phyloP scores from a whole-genome alignment of 2,113 vertebrate genomes.

The Girardinichthys multiradiatus region DNA sequence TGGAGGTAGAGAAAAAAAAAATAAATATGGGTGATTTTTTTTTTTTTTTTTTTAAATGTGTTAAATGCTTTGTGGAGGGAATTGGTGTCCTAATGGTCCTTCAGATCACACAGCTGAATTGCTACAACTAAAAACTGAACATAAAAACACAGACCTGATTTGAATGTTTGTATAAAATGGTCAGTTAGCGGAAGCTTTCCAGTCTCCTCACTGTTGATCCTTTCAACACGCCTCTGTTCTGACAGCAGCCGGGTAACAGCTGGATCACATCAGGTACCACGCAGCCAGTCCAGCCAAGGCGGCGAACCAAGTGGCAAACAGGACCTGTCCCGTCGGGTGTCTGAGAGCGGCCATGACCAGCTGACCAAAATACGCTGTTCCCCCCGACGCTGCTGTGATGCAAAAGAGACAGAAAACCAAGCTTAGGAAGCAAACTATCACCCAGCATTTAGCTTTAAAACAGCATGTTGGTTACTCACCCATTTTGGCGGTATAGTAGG shows the following conservation, averaged over 20 bases:
- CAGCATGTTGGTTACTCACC: constrained; percentile 70
- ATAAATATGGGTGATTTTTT: neutral
- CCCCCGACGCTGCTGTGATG: constrained; percentile 73
- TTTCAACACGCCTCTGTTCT: neutral
- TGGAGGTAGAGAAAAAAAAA: constrained; percentile 48
- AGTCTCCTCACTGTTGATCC: constrained; percentile 14
- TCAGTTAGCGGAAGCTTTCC: constrained; percentile 6
- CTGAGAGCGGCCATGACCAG: constrained; percentile 76
- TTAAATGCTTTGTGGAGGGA: constrained; percentile 13
- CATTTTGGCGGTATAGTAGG: constrained; percentile 86
- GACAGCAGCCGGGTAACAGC: constrained; percentile 14
- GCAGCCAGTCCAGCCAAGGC: constrained; percentile 83
- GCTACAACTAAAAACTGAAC: neutral
- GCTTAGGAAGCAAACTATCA: neutral
- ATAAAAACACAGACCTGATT: constrained; percentile 24
- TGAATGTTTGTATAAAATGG: constrained; percentile 13
- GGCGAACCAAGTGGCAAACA: constrained; percentile 85
- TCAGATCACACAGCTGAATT: neutral
- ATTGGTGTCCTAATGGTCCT: constrained; percentile 10
- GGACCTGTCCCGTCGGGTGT: constrained; percentile 86
- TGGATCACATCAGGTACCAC: constrained; percentile 91
- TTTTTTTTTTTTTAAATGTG: too few relatives aligned
- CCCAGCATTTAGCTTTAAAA: neutral
- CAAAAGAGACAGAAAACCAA: constrained; percentile 3
- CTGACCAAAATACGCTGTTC: constrained; percentile 78